phyloP scores from a whole-genome alignment of 1,140 invertebrate genomes.

The Zaprionus tsacasi region DNA sequence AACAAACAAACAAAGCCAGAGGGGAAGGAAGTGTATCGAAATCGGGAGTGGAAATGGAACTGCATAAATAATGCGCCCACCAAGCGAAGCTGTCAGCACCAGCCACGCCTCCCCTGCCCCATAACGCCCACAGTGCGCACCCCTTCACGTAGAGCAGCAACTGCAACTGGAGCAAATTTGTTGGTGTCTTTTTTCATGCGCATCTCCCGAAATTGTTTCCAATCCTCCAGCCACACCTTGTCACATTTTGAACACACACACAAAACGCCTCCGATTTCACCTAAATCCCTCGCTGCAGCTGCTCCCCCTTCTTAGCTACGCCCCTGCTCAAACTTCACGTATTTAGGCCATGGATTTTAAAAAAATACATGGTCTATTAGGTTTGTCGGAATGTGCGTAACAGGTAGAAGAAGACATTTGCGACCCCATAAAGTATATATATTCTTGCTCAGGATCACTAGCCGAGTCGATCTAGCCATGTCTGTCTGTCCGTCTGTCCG shows the following conservation, averaged over 20 bases:
- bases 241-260: slow-evolving; percentile 8
- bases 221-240: slow-evolving; percentile 24
- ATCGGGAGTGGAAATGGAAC: slow-evolving; percentile 52
- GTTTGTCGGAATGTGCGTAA: no score
- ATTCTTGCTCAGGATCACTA: no score
- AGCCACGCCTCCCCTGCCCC: slow-evolving; percentile 14
- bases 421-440: no score
- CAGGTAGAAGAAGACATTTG: no score
- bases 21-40: slow-evolving; percentile 6
- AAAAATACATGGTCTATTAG: no score
- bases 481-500: no score
- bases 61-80: slow-evolving; percentile 74
- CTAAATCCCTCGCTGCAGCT: slow-evolving; percentile 17
- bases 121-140: background rate
- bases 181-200: slow-evolving; percentile 50
- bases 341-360: no score
- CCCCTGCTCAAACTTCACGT: slow-evolving; percentile 2
- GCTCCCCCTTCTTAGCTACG: slow-evolving; percentile 27
- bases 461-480: no score
- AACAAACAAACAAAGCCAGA: slow-evolving; percentile 11
- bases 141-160: background rate
- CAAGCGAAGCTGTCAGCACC: slow-evolving; percentile 72
- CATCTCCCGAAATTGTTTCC: slow-evolving; percentile 20
- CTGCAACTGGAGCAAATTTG: slow-evolving; percentile 70
- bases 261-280: slow-evolving; percentile 47